Conservation (phyloP, 1,140 invertebrate species). For the Trigoniulus corallinus region DNA sequence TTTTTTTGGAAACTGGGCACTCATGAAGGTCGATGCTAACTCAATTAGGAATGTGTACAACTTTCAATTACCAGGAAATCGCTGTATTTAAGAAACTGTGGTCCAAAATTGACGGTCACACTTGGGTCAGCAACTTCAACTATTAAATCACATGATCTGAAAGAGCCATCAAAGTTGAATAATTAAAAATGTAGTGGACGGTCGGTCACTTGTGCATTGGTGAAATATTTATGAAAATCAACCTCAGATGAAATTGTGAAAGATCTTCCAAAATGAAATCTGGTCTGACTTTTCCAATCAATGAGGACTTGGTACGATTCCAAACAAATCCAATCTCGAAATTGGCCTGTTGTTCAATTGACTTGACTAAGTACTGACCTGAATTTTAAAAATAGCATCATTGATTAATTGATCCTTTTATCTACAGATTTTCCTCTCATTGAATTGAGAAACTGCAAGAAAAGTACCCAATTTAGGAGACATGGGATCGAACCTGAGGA, state of each 20-base stretch:
- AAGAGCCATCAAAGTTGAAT: too few species aligned
- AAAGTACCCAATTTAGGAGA: too few species aligned
- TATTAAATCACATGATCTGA: constrained; percentile 30
- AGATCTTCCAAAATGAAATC: constrained; percentile 25
- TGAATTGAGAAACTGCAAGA: too few species aligned
- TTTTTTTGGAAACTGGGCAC: too few species aligned
- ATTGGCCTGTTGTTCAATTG: constrained; percentile 20
- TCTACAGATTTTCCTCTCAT: too few species aligned
- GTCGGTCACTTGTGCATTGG: too few species aligned
- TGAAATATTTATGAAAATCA: too few species aligned
- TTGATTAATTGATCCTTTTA: too few species aligned
- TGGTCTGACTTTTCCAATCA: constrained; percentile 18
- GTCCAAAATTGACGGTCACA: constrained; percentile 31
- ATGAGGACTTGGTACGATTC: constrained; percentile 28
- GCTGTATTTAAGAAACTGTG: constrained; percentile 27
- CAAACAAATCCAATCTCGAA: constrained; percentile 35
- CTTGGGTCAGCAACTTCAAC: constrained; percentile 42
- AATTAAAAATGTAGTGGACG: too few species aligned
- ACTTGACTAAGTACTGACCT: constrained; percentile 32
- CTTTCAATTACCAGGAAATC: constrained; percentile 28
- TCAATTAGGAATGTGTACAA: background rate
- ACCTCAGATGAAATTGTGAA: background rate
- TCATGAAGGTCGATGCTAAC: too few species aligned
- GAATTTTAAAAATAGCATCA: constrained; percentile 14
- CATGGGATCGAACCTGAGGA: too few species aligned